Evolutionary conservation across 2,888 invertebrate species (phyloP), one percentile per base, ranked within the genome.

Genomic region (Embidobia sp.): DNA sequence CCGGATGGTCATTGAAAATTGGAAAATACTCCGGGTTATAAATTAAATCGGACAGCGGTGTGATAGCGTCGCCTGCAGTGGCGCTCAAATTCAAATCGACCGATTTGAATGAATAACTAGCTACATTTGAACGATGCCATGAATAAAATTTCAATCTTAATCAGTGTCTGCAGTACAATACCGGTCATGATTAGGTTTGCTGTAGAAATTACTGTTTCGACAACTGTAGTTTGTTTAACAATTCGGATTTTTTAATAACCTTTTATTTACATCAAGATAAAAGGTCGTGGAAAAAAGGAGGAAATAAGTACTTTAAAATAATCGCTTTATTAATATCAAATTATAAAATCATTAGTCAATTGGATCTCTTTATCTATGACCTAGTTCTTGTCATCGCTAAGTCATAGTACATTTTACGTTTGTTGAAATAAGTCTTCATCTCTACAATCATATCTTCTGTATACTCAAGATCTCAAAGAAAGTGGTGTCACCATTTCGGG

Each of bases 101-200:
- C 84, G 85, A 88, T 88, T 88, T 88, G 87, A 88, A 88, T 88
- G 86, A 84, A 87, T 87, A 88, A 88, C 88, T 86, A 88, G 84
- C 84, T 83, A 84, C 86, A 87, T 88, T 88, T 88, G 85, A 88
- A 87, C 88, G 87, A 88, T 84, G 86, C 88, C 87, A 88, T 88
- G 88, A 88, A 88, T 88, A 88, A 88, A 88, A 88, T 88, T 88
- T 88, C 86, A 88, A 88, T 88, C 85, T 87, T 87, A 88, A 88
- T 88, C 88, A 86, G 83, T 82, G 59, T 64, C 69, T 69, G 46
- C 44, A 35, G 63, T 64, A 57, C 63, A 70, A 70, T 76, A 64
- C 48, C 22, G 15, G 44, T 46, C 55, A 48, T 69, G 64, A 64
- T 64, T 70, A 64, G 57, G 31, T 51, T 57, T 69, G 63, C 59